Evolutionary conservation across 1,140 invertebrate genomes (phyloP).

Genomic region (Leucophenga varia): DNA sequence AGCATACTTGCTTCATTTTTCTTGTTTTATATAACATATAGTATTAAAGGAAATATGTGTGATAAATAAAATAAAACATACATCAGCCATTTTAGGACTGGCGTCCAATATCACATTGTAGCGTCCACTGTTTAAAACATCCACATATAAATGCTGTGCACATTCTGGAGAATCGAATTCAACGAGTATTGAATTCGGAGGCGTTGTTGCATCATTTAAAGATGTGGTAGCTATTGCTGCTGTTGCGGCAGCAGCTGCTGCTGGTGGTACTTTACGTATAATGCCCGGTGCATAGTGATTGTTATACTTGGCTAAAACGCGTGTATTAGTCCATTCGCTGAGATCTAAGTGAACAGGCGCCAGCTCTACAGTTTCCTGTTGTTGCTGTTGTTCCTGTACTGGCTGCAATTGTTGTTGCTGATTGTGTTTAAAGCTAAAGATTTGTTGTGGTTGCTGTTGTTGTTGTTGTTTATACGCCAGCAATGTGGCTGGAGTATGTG

Average conservation of each 20-base stretch:
- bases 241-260: constrained; percentile 35
- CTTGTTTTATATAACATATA: too few species aligned
- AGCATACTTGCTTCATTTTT: too few species aligned
- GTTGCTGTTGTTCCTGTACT: constrained; percentile 15
- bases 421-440: constrained; percentile 49
- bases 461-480: constrained; percentile 32
- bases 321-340: constrained; percentile 86
- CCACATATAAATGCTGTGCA: constrained; percentile 61
- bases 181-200: constrained; percentile 68
- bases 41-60: too few species aligned
- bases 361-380: constrained; percentile 39
- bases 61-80: constrained; percentile 23
- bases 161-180: constrained; percentile 70
- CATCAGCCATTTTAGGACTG: constrained; percentile 73
- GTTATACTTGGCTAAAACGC: constrained; percentile 83
- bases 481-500: constrained; percentile 30
- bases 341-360: constrained; percentile 70
- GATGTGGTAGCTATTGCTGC: constrained; percentile 8
- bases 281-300: constrained; percentile 82
- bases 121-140: constrained; percentile 74
- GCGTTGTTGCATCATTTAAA: constrained; percentile 55
- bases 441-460: constrained; percentile 28
- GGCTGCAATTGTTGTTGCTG: constrained; percentile 35
- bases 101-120: constrained; percentile 92
- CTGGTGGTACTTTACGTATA: constrained; percentile 61